These are phyloP conservation scores for Polydrusus tereticollis DNA, from an alignment of 2,888 invertebrate species.

Conservation along the genomic window DNA sequence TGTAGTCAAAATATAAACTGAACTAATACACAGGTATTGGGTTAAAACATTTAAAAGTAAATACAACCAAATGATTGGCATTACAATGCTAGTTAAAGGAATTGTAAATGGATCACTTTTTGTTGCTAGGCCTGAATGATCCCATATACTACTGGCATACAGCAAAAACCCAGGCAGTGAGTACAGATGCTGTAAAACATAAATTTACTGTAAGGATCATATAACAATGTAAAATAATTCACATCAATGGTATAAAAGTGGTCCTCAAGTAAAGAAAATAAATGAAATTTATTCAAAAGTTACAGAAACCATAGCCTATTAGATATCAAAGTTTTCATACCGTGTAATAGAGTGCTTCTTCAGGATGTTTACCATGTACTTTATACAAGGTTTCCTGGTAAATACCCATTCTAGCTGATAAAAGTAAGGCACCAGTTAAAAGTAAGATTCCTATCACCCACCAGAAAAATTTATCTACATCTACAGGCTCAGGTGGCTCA, in stretches of 20 bases:
- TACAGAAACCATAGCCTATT: too few species aligned
- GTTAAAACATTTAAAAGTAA: slow-evolving; percentile 87
- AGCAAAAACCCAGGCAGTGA: slow-evolving; percentile 92
- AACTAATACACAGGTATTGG: slow-evolving; percentile 94
- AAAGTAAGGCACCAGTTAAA: slow-evolving; percentile 87
- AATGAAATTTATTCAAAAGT: too few species aligned
- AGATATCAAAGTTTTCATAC: slow-evolving; percentile 70
- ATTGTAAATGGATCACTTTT: slow-evolving; percentile 72
- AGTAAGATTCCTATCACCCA: slow-evolving; percentile 82
- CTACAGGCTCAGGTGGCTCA: slow-evolving; percentile 58
- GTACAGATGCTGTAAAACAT: slow-evolving; percentile 81
- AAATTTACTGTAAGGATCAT: neutral
- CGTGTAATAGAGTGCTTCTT: slow-evolving; percentile 88
- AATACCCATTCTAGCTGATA: slow-evolving; percentile 93
- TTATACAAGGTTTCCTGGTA: slow-evolving; percentile 91
- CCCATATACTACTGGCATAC: slow-evolving; percentile 81
- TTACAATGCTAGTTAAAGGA: slow-evolving; percentile 72
- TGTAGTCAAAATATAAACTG: slow-evolving; percentile 94
- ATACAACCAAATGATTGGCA: slow-evolving; percentile 85
- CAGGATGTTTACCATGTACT: slow-evolving; percentile 91
- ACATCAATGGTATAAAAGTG: too few species aligned
- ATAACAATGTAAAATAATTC: too few species aligned
- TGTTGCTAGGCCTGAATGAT: slow-evolving; percentile 81
- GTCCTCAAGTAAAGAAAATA: too few species aligned
- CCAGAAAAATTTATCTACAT: slow-evolving; percentile 74